Evolutionary conservation across 2,113 vertebrate genomes (phyloP).

Genomic region (Hydrochoerus hydrochaeris): DNA sequence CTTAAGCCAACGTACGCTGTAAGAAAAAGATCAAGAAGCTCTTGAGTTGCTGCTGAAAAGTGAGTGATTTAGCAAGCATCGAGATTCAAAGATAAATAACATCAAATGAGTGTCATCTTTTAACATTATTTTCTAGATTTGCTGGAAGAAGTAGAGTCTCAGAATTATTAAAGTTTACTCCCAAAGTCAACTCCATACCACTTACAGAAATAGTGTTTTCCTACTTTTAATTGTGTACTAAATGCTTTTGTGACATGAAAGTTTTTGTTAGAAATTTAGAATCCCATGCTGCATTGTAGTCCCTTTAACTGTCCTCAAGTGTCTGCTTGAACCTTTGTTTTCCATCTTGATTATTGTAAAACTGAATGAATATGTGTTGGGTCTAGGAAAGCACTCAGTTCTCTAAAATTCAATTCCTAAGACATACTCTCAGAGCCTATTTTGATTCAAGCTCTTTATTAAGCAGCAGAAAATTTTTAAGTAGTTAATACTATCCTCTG

Average conservation of each 20-base stretch:
- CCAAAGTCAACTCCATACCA: neutral
- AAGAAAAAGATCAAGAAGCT: neutral
- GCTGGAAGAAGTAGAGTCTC: neutral
- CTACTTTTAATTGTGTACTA: neutral
- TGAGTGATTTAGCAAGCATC: neutral
- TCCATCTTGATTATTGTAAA: neutral
- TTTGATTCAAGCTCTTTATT: neutral
- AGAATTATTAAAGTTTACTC: neutral
- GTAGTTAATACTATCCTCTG: neutral
- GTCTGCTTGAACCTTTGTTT: neutral
- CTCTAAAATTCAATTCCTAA: neutral
- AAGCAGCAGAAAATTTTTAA: neutral
- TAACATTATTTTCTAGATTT: neutral
- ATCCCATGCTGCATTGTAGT: neutral
- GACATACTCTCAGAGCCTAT: neutral
- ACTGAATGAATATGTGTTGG: no score
- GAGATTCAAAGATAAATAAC: neutral
- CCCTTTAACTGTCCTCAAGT: neutral
- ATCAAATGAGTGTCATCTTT: neutral
- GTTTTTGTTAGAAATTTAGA: neutral
- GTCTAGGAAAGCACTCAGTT: neutral
- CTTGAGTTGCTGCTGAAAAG: neutral
- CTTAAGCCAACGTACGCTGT: neutral
- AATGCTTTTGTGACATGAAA: neutral
- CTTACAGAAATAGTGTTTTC: neutral